A percentile compares a stretch with the other conserved stretches of the same genome.
phyloP scores from a whole-genome alignment of 2,888 invertebrate species.

The Heliconius charithonia region DNA sequence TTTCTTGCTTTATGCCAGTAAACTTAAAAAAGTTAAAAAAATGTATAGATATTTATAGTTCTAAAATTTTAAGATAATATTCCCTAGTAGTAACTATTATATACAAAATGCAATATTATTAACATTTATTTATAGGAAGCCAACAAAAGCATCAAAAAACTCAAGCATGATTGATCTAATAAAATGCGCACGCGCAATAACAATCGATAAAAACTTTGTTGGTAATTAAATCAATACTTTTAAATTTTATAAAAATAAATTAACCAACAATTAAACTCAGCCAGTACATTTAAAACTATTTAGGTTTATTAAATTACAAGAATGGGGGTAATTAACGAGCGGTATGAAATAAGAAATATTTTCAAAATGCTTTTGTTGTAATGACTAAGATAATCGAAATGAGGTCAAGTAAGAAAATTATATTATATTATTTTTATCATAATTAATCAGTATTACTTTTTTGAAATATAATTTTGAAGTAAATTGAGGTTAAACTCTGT shows the following conservation, averaged over 20 bases:
- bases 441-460: not conserved
- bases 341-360: conserved; percentile 3
- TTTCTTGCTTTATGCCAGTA: not conserved
- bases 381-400: conserved; percentile 23
- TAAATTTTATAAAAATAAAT: not conserved
- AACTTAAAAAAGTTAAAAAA: not conserved
- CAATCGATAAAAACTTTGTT: not conserved
- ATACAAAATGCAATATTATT: not conserved
- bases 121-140: conserved; percentile 3
- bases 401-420: conserved; percentile 2
- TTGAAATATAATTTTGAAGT: not conserved
- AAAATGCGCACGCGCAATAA: conserved; percentile 2
- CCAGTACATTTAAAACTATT: not conserved
- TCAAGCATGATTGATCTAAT: not conserved
- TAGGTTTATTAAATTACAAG: not conserved
- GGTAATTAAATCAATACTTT: not conserved
- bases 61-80: not conserved
- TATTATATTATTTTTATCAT: conserved; percentile 1
- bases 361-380: conserved; percentile 11
- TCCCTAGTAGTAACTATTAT: not conserved
- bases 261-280: not conserved
- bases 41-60: not conserved
- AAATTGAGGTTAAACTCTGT: not conserved
- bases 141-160: not conserved
- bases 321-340: conserved; percentile 5